These are phyloP conservation scores for Vanessa tameamea DNA, from an alignment of 1,140 invertebrate genomes.

Conservation along the genomic window DNA sequence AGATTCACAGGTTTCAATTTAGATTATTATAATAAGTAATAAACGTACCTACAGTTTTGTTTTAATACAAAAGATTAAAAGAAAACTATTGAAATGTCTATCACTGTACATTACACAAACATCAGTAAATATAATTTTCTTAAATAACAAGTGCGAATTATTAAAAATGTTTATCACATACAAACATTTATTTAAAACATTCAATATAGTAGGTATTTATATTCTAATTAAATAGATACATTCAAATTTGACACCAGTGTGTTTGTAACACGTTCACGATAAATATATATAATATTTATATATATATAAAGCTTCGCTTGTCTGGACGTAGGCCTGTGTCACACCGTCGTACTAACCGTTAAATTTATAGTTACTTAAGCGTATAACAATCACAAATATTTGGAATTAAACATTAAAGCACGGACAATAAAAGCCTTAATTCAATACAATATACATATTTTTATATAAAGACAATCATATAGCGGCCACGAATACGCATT, in stretches of 20 bases:
- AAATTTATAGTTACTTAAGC: conserved; percentile 47
- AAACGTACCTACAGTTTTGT: background rate
- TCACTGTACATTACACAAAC: conserved; percentile 13
- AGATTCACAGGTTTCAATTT: conserved; percentile 1
- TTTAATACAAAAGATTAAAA: background rate
- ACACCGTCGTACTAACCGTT: conserved; percentile 23
- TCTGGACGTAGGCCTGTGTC: conserved; percentile 48
- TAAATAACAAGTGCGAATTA: conserved; percentile 37
- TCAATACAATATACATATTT: background rate
- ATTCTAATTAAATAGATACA: conserved; percentile 27
- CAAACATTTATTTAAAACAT: conserved; percentile 55
- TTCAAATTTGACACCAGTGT: conserved; percentile 53
- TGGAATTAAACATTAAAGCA: conserved; percentile 33
- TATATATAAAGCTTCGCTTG: conserved; percentile 46
- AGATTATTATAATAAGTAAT: background rate
- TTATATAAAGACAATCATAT: background rate
- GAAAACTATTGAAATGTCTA: conserved; percentile 6
- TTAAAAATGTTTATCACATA: conserved; percentile 42
- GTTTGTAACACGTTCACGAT: conserved; percentile 57
- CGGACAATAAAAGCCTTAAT: conserved; percentile 36
- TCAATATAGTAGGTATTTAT: conserved; percentile 31
- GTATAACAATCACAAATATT: conserved; percentile 60
- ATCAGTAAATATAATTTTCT: conserved; percentile 19
- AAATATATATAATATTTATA: conserved; percentile 14
- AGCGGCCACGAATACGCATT: background rate